Conservation (phyloP, 2,113 vertebrate species). For the Hydrolagus affinis region DNA sequence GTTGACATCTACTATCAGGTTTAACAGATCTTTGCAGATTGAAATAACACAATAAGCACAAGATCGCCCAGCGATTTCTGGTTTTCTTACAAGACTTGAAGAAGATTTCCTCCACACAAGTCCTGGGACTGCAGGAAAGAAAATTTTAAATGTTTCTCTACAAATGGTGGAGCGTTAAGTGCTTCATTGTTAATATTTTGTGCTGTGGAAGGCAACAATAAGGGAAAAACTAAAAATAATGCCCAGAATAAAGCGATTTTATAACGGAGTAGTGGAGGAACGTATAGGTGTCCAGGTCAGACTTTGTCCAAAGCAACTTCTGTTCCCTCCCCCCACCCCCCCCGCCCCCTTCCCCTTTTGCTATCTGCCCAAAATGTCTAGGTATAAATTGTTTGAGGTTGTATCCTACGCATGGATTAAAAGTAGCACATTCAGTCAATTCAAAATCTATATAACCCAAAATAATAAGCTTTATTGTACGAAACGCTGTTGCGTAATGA, state of each 20-base stretch:
- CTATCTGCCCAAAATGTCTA: neutral
- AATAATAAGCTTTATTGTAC: constrained; percentile 73
- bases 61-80: no score
- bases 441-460: constrained; percentile 48
- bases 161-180: neutral
- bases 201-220: neutral
- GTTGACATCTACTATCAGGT: no score
- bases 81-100: neutral
- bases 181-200: neutral
- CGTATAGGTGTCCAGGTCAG: neutral
- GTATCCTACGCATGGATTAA: neutral
- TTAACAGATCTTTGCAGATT: no score
- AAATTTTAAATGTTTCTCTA: neutral
- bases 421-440: constrained; percentile 36
- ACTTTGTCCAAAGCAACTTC: neutral
- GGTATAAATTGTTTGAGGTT: neutral
- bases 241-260: neutral
- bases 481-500: constrained; percentile 50
- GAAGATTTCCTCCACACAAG: neutral
- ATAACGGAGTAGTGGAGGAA: neutral
- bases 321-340: neutral
- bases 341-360: neutral
- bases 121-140: neutral
- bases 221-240: neutral
- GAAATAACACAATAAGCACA: neutral